These are phyloP conservation scores for Andrena praecox DNA, from an alignment of 2,888 invertebrate genomes.

Conservation along the genomic window DNA sequence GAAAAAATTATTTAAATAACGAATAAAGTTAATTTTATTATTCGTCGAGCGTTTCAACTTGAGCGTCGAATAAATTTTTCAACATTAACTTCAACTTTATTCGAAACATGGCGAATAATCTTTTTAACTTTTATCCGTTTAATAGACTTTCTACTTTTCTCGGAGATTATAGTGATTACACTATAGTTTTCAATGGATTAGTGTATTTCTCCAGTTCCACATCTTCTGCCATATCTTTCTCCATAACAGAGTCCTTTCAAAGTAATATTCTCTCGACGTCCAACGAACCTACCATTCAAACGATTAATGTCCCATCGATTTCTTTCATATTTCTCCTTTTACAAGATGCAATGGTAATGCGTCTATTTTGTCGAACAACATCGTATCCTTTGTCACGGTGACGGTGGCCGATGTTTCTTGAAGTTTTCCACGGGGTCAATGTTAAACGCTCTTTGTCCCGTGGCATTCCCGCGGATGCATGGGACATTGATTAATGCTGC, in stretches of 20 bases:
- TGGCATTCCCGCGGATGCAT: constrained; percentile 49
- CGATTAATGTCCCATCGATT: constrained; percentile 14
- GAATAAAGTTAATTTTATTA: too few species aligned
- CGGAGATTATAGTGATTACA: too few species aligned
- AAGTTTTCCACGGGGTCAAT: constrained; percentile 61
- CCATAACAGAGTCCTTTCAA: not conserved
- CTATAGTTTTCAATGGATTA: too few species aligned
- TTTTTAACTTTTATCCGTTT: too few species aligned
- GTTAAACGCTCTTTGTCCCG: constrained; percentile 65
- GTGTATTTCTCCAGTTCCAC: too few species aligned
- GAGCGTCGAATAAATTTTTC: too few species aligned
- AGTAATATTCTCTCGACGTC: not conserved
- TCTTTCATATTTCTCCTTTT: not conserved
- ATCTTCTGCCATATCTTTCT: not conserved
- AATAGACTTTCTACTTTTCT: too few species aligned
- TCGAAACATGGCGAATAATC: too few species aligned
- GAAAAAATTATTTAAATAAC: too few species aligned
- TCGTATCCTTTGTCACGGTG: constrained; percentile 54
- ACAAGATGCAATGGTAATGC: not conserved
- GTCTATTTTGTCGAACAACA: constrained; percentile 14
- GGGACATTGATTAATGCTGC: constrained; percentile 72
- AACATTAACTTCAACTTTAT: too few species aligned
- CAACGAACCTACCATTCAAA: not conserved
- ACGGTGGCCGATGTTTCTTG: constrained; percentile 57
- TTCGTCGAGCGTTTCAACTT: too few species aligned